These are phyloP conservation scores for Amorpha juglandis DNA, from an alignment of 2,888 invertebrate genomes.

Conservation along the genomic window DNA sequence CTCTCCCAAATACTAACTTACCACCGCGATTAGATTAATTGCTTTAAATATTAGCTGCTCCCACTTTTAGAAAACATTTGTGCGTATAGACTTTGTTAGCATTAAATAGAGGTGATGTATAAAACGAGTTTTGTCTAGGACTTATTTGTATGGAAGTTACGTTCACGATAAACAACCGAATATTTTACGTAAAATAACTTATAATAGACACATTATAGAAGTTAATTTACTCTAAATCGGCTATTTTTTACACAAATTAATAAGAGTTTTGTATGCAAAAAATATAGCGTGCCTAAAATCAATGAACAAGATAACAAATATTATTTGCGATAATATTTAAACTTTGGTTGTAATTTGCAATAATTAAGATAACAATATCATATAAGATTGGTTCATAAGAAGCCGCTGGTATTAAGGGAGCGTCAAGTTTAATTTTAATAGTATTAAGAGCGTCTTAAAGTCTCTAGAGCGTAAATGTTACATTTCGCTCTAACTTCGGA, in stretches of 20 bases:
- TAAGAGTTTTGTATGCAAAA: not conserved
- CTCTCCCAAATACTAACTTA: conserved; percentile 58
- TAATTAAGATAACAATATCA: not conserved
- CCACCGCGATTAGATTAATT: conserved; percentile 58
- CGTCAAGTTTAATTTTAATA: conserved; percentile 57
- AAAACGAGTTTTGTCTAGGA: too few species aligned
- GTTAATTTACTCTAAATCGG: not conserved
- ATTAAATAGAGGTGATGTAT: not conserved
- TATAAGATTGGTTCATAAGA: conserved; percentile 50
- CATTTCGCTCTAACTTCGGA: conserved; percentile 36
- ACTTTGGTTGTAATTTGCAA: too few species aligned
- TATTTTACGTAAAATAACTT: not conserved
- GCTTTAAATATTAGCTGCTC: conserved; percentile 32
- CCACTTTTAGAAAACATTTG: not conserved
- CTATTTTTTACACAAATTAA: not conserved
- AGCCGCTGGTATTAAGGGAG: conserved; percentile 52
- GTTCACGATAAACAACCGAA: not conserved
- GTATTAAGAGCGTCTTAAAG: conserved; percentile 44
- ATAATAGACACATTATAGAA: not conserved
- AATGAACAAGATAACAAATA: too few species aligned
- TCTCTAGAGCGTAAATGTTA: conserved; percentile 44
- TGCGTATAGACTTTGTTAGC: not conserved
- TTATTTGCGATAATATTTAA: too few species aligned
- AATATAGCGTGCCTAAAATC: not conserved
- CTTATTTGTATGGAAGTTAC: too few species aligned